Percentiles rank a stretch among this genome's conserved stretches.
Conservation (phyloP, 2,797 vertebrate species). For the Carcharodon carcharias region DNA sequence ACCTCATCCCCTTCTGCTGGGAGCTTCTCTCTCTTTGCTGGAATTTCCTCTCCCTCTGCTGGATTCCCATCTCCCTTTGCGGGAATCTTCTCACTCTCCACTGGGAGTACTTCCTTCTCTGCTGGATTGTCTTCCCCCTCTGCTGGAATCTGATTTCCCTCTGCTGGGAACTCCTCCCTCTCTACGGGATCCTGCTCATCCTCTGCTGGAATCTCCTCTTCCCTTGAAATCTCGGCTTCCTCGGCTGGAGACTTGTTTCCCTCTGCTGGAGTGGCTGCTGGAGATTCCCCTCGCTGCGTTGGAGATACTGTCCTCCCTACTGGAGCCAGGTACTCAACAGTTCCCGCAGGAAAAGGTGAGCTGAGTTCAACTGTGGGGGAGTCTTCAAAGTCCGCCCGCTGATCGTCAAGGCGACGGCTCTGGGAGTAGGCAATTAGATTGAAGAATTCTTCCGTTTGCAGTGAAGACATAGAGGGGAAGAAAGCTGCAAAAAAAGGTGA, state of each 20-base stretch:
- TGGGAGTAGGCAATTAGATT: conserved; percentile 70
- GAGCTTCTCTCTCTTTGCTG: neutral
- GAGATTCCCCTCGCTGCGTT: conserved; percentile 28
- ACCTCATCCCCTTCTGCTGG: neutral
- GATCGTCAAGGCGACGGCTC: conserved; percentile 72
- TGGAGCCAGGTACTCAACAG: neutral
- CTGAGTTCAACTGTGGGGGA: neutral
- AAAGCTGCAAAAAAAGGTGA: conserved; percentile 50
- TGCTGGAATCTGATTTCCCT: neutral
- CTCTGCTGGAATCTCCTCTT: neutral
- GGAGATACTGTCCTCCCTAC: neutral
- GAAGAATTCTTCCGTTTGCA: conserved; percentile 78
- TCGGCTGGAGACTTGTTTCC: conserved; percentile 49
- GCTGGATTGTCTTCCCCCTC: neutral
- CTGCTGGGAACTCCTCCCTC: neutral
- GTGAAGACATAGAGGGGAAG: conserved; percentile 73
- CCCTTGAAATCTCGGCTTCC: neutral
- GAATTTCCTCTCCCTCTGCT: neutral
- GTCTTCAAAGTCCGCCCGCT: conserved; percentile 61
- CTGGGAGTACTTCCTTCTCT: neutral
- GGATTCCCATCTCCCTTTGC: neutral
- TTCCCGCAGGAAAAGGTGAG: neutral
- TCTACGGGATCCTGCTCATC: neutral
- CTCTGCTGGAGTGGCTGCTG: conserved; percentile 42
- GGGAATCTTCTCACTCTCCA: neutral